phyloP scores from a whole-genome alignment of 2,797 vertebrate species.

The Syngnathus acus region DNA sequence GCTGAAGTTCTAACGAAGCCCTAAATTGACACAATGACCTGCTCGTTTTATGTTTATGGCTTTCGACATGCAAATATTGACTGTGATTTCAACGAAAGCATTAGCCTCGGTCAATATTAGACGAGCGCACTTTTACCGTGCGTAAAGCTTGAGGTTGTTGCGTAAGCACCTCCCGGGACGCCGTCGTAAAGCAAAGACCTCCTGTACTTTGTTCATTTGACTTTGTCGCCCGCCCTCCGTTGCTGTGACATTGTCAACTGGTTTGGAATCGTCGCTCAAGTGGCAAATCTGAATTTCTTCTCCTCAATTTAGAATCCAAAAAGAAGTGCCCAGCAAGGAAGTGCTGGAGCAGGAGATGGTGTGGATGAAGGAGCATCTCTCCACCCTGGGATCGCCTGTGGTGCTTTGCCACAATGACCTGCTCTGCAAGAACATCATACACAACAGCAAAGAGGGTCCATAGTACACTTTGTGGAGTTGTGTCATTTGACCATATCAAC shows the following conservation, averaged over 20 bases:
- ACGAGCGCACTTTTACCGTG: background rate
- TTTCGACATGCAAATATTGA: too few species aligned
- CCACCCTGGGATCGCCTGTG: conserved; percentile 83
- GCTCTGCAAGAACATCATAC: conserved; percentile 97
- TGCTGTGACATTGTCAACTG: background rate
- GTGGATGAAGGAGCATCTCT: conserved; percentile 91
- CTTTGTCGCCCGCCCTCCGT: background rate
- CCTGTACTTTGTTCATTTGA: background rate
- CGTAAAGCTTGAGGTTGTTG: too few species aligned
- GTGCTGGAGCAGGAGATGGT: conserved; percentile 82
- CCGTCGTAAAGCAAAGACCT: background rate
- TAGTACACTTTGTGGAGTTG: background rate
- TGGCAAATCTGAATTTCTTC: background rate
- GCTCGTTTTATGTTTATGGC: too few species aligned
- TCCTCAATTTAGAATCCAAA: conserved; percentile 69
- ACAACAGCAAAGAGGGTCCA: conserved; percentile 79
- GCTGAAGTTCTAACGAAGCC: conserved; percentile 18
- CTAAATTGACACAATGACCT: too few species aligned
- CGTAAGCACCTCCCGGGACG: too few species aligned
- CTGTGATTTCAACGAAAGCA: background rate
- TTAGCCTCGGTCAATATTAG: background rate
- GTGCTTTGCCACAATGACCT: conserved; percentile 97
- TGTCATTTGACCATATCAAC: background rate
- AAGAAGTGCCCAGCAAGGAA: conserved; percentile 82
- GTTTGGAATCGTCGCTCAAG: background rate